A percentile compares a stretch with the other conserved stretches of the same genome.
phyloP scores from a whole-genome alignment of 2,888 invertebrate genomes.

The Coleophora deauratella region DNA sequence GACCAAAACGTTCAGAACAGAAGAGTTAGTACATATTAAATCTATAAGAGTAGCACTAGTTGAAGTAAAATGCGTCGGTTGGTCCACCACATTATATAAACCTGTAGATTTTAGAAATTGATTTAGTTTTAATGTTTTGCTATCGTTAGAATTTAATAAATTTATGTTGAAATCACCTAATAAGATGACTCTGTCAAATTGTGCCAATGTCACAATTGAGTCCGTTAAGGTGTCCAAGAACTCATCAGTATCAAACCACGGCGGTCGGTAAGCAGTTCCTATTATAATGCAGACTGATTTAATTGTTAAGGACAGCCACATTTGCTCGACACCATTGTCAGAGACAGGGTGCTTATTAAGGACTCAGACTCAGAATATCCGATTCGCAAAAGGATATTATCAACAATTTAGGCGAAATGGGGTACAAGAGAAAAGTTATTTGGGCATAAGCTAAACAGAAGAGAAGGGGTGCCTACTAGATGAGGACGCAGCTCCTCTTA shows the following conservation, averaged over 20 bases:
- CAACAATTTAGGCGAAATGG: too few relatives aligned
- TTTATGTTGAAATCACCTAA: conserved; percentile 1
- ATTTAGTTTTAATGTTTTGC: not conserved
- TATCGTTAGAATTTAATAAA: not conserved
- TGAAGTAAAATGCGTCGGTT: not conserved
- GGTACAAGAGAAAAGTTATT: too few relatives aligned
- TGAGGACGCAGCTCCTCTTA: too few relatives aligned
- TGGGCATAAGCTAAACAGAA: too few relatives aligned
- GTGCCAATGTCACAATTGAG: too few relatives aligned
- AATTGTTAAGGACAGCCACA: not conserved
- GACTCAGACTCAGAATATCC: not conserved
- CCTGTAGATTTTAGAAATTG: not conserved
- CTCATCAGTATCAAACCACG: not conserved
- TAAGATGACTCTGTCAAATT: not conserved
- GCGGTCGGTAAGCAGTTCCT: not conserved
- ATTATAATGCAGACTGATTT: not conserved
- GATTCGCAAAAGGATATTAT: too few relatives aligned
- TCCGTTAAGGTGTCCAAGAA: not conserved
- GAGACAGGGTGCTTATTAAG: not conserved
- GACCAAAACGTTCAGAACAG: not conserved
- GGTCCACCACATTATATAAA: not conserved
- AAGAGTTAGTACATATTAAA: not conserved
- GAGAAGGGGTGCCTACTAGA: too few relatives aligned
- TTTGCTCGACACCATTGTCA: not conserved
- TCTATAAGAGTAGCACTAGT: not conserved